Base-by-base conservation (phyloP, 2,888 invertebrate genomes). In the Troglohyphantes excavatus region DNA sequence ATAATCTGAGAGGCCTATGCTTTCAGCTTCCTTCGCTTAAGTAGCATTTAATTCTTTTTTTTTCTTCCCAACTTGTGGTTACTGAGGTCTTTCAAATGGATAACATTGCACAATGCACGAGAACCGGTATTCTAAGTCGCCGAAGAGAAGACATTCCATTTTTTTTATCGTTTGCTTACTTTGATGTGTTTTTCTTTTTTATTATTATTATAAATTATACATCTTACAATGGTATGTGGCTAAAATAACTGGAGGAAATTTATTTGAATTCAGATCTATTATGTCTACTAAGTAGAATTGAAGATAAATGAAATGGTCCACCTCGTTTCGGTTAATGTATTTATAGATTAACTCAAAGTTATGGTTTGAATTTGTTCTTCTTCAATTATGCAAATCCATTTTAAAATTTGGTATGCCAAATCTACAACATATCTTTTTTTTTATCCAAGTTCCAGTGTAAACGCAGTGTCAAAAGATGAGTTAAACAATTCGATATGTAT, bases 11-110 rank as follows among this genome's bases (percentile, higher is more conserved):
- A 53, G n/a, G 53, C 13, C 21, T 17, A 26, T 59, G 73, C 21
- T 75, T 67, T 65, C 67, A n/a, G 73, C 46, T 84, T 84, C 75
- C 84, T 84, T 75, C 21, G 46, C 84, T 53, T 75, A 84, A 84
- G 84, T 84, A 67, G 84, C 75, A 84, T 84, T 84, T 84, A 84
- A 83, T 83, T 59, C 72, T 33, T n/a, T n/a, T n/a, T 65, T 78
- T 63, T 53, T 27, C 21, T 53, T 61, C 29, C 33, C 19, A 13
- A 19, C 53, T 53, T 65, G 39, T 63, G 33, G 75, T 67, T 65
- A 43, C 2, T 17, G 43, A 43, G 39, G 21, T 29, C 53, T 46
- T 43, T 75, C 11, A 43, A 75, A 29, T 39, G 75, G 19, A 73
- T 53, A 53, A 75, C 81, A 43, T 88, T 86, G 73, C 75, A 53